Evolutionary conservation across 2,888 invertebrate genomes (phyloP).

Genomic region (Brenthis daphne): DNA sequence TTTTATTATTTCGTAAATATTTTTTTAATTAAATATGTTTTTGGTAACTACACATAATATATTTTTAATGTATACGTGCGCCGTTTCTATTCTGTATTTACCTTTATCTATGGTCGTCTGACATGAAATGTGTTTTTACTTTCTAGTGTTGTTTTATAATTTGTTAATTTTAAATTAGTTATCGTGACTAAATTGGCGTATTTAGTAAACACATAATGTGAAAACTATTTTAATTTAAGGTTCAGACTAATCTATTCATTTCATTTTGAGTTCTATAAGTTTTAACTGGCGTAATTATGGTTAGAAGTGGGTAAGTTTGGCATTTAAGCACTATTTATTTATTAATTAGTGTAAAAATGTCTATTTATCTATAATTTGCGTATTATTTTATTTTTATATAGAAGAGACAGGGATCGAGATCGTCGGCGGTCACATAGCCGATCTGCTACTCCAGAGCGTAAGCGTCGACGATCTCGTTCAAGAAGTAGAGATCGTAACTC

Average conservation of each 20-base stretch:
- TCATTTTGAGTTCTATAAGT: conserved; percentile 3
- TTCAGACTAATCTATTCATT: not conserved
- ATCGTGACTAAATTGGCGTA: not conserved
- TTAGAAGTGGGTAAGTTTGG: conserved; percentile 69
- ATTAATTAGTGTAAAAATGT: not conserved
- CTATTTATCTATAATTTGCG: too few species aligned
- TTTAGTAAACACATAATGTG: not conserved
- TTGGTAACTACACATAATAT: not conserved
- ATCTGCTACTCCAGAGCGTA: conserved; percentile 82
- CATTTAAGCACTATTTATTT: not conserved
- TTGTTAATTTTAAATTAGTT: not conserved
- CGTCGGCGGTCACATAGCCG: conserved; percentile 83
- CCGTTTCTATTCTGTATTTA: not conserved
- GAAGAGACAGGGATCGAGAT: conserved; percentile 72
- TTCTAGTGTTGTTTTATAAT: conserved; percentile 2
- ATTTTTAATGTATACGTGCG: not conserved
- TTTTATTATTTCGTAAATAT: too few species aligned
- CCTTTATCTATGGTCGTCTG: conserved; percentile 4
- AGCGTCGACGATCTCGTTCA: conserved; percentile 80
- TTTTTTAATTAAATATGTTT: too few species aligned
- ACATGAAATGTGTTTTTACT: conserved; percentile 18
- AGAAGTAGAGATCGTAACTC: conserved; percentile 83
- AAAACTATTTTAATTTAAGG: conserved; percentile 1
- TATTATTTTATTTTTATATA: conserved; percentile 38
- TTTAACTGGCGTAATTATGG: conserved; percentile 49